Evolutionary conservation across 2,888 invertebrate genomes (phyloP), one percentile per base, ranked within the genome.

Genomic region (Tricholauxania praeusta): DNA sequence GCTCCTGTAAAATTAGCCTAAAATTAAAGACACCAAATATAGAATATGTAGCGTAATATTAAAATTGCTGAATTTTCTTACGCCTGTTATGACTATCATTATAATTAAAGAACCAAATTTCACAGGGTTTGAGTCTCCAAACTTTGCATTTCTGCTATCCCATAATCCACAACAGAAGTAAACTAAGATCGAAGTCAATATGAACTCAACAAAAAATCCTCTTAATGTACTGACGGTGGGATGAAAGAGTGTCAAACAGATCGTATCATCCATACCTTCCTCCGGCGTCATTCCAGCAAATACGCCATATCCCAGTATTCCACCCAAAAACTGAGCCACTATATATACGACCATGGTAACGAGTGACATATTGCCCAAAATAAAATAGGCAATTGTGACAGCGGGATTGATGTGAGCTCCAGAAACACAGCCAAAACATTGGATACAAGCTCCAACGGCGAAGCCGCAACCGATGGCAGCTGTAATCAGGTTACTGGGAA

Each of bases 1-100:
- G 90, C 91, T 0, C 92, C 92, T 0, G 94, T 94, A 7, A 76
- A 73, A 5, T 22, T 28, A 10, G 28, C 60, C 60, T 60, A 14
- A 5, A 12, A 57, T 32, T 14, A 39, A 60, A 15, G 6, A 32
- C 10, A 28, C 14, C 15, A 28, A 19, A 39, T 7, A 22, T 8
- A 60, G 60, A 2, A 22, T 2, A 15, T n/a, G 2, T 28, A 28
- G 4, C 28, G 4, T 4, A 28, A 28, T 28, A 28, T 28, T 7
- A 12, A 32, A 14, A 22, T 32, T 28, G 14, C 10, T 8, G 10
- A 39, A 12, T 60, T 39, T 8, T 8, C 39, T 39, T 39, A 39
- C 39, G 39, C 39, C 39, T 39, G 39, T 10, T 39, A 39, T 8
- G 10, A 10, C 2, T 2, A 39, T 10, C 39, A 39, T 39, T 39